phyloP scores from a whole-genome alignment of 1,140 invertebrate genomes.

The Gonioctena quinquepunctata region DNA sequence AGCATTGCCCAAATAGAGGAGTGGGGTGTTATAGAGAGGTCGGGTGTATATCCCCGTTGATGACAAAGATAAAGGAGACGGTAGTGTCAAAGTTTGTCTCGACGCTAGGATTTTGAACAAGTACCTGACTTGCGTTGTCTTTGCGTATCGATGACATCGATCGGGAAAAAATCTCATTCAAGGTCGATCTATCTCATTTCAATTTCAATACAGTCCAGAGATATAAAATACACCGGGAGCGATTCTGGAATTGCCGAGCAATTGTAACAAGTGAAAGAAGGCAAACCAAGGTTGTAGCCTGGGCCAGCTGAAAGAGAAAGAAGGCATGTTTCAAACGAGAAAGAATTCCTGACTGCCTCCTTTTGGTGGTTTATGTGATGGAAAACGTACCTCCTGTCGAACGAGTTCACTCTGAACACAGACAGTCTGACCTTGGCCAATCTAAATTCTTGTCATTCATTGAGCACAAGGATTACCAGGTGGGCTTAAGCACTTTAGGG shows the following conservation, averaged over 20 bases:
- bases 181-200: not conserved
- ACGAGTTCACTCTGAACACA: not conserved
- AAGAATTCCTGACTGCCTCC: constrained; percentile 8
- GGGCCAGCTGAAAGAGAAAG: not conserved
- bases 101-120: not conserved
- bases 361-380: not conserved
- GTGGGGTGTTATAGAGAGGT: constrained; percentile 2
- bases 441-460: not conserved
- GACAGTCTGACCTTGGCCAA: not conserved
- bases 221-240: not conserved
- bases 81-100: not conserved
- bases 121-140: not conserved
- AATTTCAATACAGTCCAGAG: not conserved
- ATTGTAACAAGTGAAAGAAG: not conserved
- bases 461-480: not conserved
- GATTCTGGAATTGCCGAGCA: not conserved
- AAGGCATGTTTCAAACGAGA: not conserved
- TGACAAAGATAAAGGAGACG: not conserved
- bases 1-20: not conserved
- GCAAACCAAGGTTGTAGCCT: constrained; percentile 1
- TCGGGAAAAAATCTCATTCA: not conserved
- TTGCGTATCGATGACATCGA: not conserved
- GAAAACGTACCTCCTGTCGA: not conserved
- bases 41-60: not conserved
- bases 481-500: not conserved